Conservation (phyloP, 2,888 invertebrate species). For the Philonicus albiceps region DNA sequence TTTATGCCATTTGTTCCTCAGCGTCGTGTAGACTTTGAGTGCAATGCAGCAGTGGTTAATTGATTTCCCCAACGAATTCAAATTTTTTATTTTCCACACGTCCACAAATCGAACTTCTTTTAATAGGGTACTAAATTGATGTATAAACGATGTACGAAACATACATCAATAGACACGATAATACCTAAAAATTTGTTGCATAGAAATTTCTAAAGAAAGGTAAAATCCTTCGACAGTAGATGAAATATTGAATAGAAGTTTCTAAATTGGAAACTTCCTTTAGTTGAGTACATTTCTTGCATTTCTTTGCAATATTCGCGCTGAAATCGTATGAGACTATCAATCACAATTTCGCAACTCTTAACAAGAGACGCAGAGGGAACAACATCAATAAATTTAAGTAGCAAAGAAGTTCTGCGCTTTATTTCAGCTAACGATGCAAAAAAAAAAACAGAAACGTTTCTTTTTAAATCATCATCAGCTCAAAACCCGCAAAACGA, state of each 20-base stretch:
- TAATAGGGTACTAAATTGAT: too few relatives aligned
- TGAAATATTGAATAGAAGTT: too few relatives aligned
- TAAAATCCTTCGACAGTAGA: too few relatives aligned
- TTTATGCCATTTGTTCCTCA: not conserved
- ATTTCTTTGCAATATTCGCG: too few relatives aligned
- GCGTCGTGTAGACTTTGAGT: not conserved
- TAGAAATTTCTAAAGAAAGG: too few relatives aligned
- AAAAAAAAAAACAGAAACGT: too few relatives aligned
- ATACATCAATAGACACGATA: too few relatives aligned
- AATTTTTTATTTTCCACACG: not conserved
- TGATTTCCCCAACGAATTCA: not conserved
- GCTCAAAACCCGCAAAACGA: not conserved
- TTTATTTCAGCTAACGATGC: not conserved
- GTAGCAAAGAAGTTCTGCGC: not conserved
- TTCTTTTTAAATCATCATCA: not conserved
- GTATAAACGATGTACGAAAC: too few relatives aligned
- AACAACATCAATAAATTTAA: not conserved
- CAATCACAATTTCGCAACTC: not conserved
- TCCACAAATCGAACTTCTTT: not conserved
- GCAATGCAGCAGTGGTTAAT: not conserved
- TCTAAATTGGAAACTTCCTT: not conserved
- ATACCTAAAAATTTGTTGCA: too few relatives aligned
- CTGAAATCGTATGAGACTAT: not conserved
- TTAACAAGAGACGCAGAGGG: not conserved
- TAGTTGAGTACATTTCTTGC: not conserved